phyloP scores from a whole-genome alignment of 2,888 invertebrate species.

The Perizoma flavofasciatum region DNA sequence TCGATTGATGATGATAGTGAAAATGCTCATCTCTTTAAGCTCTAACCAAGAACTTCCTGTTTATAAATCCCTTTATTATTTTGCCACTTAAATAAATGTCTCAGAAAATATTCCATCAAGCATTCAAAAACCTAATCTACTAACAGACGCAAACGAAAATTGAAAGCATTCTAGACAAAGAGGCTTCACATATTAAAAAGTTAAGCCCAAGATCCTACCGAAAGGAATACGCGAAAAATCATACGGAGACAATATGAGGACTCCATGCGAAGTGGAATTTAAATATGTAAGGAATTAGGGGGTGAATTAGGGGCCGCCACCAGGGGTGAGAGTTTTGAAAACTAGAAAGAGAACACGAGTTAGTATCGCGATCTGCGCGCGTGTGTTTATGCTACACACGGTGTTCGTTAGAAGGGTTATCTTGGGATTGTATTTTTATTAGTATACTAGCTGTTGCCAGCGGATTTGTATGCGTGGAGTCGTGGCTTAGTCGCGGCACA shows the following conservation, averaged over 20 bases:
- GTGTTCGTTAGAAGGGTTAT: constrained; percentile 51
- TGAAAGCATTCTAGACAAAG: constrained; percentile 24
- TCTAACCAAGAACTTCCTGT: neutral
- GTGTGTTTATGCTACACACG: constrained; percentile 40
- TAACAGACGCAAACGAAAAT: constrained; percentile 13
- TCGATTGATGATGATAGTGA: too few species aligned
- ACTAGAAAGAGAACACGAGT: constrained; percentile 84
- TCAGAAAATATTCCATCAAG: constrained; percentile 4
- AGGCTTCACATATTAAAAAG: constrained; percentile 38
- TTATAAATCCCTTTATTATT: neutral
- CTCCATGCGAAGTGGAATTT: constrained; percentile 80
- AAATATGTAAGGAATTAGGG: constrained; percentile 84
- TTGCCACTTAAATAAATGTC: neutral
- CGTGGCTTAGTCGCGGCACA: too few species aligned
- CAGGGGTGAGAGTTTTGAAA: constrained; percentile 72
- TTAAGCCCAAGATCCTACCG: constrained; percentile 35
- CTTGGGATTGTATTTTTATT: constrained; percentile 49
- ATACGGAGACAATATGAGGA: constrained; percentile 80
- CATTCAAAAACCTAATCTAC: constrained; percentile 14
- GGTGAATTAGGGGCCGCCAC: constrained; percentile 48
- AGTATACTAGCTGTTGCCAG: neutral
- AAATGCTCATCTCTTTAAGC: too few species aligned
- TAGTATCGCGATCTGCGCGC: constrained; percentile 79
- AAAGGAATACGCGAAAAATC: constrained; percentile 62
- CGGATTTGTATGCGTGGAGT: constrained; percentile 7